A percentile compares a stretch with the other conserved stretches of the same genome.
These are phyloP conservation scores for Natator depressus DNA, from an alignment of 2,113 vertebrate species.

Conservation along the genomic window DNA sequence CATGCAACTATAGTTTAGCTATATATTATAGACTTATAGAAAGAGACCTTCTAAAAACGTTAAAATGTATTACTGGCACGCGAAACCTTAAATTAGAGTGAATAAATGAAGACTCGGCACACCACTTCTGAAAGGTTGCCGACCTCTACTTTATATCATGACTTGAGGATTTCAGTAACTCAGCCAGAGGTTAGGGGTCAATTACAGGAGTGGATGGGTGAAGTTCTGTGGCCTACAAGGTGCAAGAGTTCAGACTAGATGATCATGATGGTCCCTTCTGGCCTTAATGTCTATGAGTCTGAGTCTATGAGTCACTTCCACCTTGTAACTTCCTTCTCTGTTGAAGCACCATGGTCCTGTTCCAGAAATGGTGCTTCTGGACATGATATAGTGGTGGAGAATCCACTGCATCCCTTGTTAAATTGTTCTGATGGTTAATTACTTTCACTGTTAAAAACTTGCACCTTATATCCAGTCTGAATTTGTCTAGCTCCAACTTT, in stretches of 20 bases:
- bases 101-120: too few relatives aligned
- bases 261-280: not conserved
- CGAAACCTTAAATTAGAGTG: too few relatives aligned
- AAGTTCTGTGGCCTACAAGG: not conserved
- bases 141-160: too few relatives aligned
- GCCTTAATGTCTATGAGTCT: not conserved
- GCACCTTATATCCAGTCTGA: not conserved
- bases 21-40: too few relatives aligned
- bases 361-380: not conserved
- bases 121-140: too few relatives aligned
- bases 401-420: not conserved
- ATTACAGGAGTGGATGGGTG: not conserved
- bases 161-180: too few relatives aligned
- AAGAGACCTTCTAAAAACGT: too few relatives aligned
- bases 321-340: not conserved
- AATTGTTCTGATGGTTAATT: not conserved
- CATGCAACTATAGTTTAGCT: too few relatives aligned
- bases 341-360: not conserved
- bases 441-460: not conserved
- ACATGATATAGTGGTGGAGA: not conserved
- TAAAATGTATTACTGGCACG: too few relatives aligned
- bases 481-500: not conserved
- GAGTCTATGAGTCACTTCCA: not conserved
- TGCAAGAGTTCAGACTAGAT: not conserved
- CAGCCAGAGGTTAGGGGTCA: too few relatives aligned